phyloP scores from a whole-genome alignment of 2,888 invertebrate genomes.

The Epiperipatus broadwayi region DNA sequence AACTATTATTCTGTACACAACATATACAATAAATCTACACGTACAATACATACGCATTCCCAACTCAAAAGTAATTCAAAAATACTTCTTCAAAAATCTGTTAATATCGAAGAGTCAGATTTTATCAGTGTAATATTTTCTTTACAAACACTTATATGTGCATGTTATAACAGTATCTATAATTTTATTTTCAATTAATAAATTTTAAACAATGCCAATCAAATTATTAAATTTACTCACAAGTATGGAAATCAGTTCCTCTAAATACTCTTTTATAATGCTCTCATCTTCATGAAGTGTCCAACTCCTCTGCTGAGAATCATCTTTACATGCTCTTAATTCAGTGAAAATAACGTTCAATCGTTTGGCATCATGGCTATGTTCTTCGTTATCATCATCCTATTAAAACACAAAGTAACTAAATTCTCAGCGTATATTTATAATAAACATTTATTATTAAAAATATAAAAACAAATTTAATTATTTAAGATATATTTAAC shows the following conservation, averaged over 20 bases:
- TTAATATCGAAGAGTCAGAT: not conserved
- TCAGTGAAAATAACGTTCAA: constrained; percentile 64
- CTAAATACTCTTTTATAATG: constrained; percentile 61
- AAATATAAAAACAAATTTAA: too few relatives aligned
- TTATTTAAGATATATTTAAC: too few relatives aligned
- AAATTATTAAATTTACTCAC: constrained; percentile 19
- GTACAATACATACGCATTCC: too few relatives aligned
- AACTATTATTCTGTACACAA: too few relatives aligned
- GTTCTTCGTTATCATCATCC: too few relatives aligned
- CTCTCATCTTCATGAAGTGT: constrained; percentile 80
- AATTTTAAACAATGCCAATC: not conserved
- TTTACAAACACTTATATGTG: not conserved
- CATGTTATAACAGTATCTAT: not conserved
- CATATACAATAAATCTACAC: too few relatives aligned
- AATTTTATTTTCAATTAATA: not conserved
- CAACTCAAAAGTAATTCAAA: constrained; percentile 13
- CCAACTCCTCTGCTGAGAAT: constrained; percentile 88
- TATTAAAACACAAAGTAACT: too few relatives aligned
- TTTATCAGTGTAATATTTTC: not conserved
- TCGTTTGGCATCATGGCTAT: constrained; percentile 61
- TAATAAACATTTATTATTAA: too few relatives aligned
- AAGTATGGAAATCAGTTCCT: constrained; percentile 29
- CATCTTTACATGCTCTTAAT: constrained; percentile 71
- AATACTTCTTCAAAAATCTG: constrained; percentile 10
- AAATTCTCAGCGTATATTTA: too few relatives aligned